phyloP scores from a whole-genome alignment of 2,797 vertebrate species.

The Mastacembelus armatus region DNA sequence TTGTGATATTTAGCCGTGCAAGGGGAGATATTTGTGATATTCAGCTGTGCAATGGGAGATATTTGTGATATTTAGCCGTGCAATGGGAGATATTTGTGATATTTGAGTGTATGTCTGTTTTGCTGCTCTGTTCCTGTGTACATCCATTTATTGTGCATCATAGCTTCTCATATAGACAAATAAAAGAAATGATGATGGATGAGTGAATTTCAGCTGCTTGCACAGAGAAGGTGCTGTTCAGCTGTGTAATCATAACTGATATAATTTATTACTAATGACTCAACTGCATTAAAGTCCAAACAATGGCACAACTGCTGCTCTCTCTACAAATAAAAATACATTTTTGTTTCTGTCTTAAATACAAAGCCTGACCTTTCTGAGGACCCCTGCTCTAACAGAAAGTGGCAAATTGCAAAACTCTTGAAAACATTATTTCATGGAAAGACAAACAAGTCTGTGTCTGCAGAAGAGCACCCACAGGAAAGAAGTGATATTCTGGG shows the following conservation, averaged over 20 bases:
- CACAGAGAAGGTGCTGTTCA: too few relatives aligned
- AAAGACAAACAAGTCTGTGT: constrained; percentile 49
- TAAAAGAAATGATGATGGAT: too few relatives aligned
- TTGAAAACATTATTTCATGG: constrained; percentile 54
- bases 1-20: too few relatives aligned
- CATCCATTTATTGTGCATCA: too few relatives aligned
- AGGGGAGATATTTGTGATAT: too few relatives aligned
- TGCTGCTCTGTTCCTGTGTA: too few relatives aligned
- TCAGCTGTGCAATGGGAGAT: too few relatives aligned
- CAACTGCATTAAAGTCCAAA: background rate
- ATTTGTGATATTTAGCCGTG: too few relatives aligned
- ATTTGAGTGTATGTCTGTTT: too few relatives aligned
- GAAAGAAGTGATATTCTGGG: constrained; percentile 71
- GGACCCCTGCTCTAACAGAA: constrained; percentile 40
- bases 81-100: too few relatives aligned
- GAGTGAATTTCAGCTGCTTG: background rate
- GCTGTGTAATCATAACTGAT: background rate
- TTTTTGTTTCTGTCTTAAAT: constrained; percentile 18
- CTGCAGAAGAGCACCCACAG: constrained; percentile 55
- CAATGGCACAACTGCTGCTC: constrained; percentile 11
- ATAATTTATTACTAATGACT: background rate
- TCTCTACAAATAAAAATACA: constrained; percentile 16
- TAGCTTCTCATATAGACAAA: too few relatives aligned
- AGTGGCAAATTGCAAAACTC: constrained; percentile 56
- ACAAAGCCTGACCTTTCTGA: constrained; percentile 62